Conservation (phyloP, 2,888 invertebrate species). For the Prenolepis imparis region DNA sequence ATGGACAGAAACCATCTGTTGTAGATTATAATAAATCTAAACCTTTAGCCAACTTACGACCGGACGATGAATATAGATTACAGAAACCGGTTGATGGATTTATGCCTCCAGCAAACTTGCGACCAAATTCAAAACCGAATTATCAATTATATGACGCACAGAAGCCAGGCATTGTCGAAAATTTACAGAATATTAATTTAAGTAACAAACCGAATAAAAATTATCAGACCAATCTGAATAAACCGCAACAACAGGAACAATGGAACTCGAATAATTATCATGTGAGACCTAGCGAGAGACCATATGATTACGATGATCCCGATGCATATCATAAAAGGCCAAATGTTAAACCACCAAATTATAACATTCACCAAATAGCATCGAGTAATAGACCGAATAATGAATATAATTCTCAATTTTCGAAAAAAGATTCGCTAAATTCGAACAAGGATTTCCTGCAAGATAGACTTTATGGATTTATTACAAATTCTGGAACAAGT, state of each 20-base stretch:
- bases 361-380: constrained; percentile 2
- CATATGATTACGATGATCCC: constrained; percentile 7
- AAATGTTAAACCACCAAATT: not conserved
- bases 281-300: constrained; percentile 18
- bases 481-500: constrained; percentile 14
- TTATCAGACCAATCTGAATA: constrained; percentile 34
- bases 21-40: constrained; percentile 6
- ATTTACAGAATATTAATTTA: constrained; percentile 22
- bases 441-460: not conserved
- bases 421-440: not conserved
- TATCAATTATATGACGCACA: constrained; percentile 9
- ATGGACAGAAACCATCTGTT: not conserved
- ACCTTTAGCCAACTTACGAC: not conserved
- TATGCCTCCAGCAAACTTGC: not conserved
- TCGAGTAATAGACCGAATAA: constrained; percentile 3
- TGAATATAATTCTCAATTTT: constrained; percentile 37
- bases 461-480: not conserved
- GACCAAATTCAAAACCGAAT: constrained; percentile 13
- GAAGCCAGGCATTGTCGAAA: constrained; percentile 21
- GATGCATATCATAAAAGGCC: constrained; percentile 7
- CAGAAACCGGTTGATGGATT: constrained; percentile 16
- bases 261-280: constrained; percentile 49
- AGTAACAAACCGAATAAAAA: not conserved
- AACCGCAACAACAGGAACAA: constrained; percentile 50
- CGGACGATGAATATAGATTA: constrained; percentile 1